Percentiles rank a stretch among this genome's conserved stretches.
phyloP scores from a whole-genome alignment of 2,888 invertebrate genomes.

The Synanthedon myopaeformis region DNA sequence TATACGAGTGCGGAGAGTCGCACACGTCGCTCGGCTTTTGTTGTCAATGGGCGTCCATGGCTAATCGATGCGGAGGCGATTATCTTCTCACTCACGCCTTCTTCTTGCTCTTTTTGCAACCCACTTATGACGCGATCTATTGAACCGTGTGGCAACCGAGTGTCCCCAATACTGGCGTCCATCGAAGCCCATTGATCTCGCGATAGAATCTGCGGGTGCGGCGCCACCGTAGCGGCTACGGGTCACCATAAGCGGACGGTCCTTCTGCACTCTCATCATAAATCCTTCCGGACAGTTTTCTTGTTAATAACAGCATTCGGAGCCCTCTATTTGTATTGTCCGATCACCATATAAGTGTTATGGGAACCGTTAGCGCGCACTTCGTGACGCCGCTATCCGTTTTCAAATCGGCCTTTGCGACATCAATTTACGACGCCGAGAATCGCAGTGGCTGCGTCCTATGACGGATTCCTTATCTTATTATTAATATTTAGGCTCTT shows the following conservation, averaged over 20 bases:
- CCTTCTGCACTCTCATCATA: conserved; percentile 7
- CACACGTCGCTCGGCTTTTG: background rate
- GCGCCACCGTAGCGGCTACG: background rate
- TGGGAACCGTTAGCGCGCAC: conserved; percentile 1
- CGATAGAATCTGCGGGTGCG: conserved; percentile 5
- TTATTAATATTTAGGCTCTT: background rate
- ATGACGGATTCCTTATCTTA: background rate
- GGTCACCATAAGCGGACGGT: background rate
- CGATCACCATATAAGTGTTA: conserved; percentile 10
- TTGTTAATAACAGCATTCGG: conserved; percentile 6
- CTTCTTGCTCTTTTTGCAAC: background rate
- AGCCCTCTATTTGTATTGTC: conserved; percentile 4
- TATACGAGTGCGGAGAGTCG: background rate
- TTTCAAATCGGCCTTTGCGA: background rate
- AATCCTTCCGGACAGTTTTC: conserved; percentile 10
- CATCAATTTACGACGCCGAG: background rate
- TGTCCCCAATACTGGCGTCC: conserved; percentile 4
- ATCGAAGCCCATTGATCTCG: conserved; percentile 9
- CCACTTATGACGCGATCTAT: background rate
- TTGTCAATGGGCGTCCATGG: background rate
- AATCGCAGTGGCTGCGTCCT: background rate
- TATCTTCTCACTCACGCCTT: conserved; percentile 1
- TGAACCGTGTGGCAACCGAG: conserved; percentile 4
- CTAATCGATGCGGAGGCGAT: conserved; percentile 3
- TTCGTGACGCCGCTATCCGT: conserved; percentile 1